Base-by-base conservation (phyloP, 2,888 invertebrate species). In the Fragum sueziense region DNA sequence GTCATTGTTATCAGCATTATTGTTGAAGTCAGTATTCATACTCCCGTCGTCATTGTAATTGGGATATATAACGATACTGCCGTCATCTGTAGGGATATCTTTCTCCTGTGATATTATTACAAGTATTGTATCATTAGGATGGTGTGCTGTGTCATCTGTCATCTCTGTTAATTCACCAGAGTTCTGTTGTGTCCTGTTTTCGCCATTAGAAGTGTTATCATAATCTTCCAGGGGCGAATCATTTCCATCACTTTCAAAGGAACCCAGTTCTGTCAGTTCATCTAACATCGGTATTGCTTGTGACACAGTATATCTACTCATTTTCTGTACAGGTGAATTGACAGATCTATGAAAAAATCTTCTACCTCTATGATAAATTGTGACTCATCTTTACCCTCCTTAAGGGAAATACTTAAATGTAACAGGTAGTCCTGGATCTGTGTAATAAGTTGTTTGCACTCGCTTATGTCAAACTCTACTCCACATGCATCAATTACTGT, bases 271-370 rank as follows among this genome's bases (percentile, higher is more conserved):
- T 14, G 65, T 29, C 37, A 25, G 9, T 37, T 65, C 65, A 17
- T 71, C 34, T 14, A 59, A 37, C 31, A 71, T 59, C 25, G 17
- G 6, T 22, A 59, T n/a, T 20, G 65, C 54, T 33, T 72, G 29
- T 3, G 52, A 62, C 29, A 52, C 14, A 6, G 17, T 61, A 61
- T 34, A 61, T 33, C 70, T 75, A 62, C 52, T 68, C 62, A 77
- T 72, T 68, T 68, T 59, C 68, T 67, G 47, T 69, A 74, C 7
- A 78, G 41, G 41, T 70, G 62, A 54, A 72, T 59, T 27, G 61
- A 34, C 14, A 69, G 31, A 41, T 78, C 78, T 31, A 31, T 74
- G 20, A 70, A 70, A 29, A 54, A 41, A 41, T 70, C 47, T 65
- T 61, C 34, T 11, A 69, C 68, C 2, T 73, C 31, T 20, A 47